These are phyloP conservation scores for Dasysyrphus albostriatus DNA, from an alignment of 2,888 invertebrate species.

Conservation along the genomic window DNA sequence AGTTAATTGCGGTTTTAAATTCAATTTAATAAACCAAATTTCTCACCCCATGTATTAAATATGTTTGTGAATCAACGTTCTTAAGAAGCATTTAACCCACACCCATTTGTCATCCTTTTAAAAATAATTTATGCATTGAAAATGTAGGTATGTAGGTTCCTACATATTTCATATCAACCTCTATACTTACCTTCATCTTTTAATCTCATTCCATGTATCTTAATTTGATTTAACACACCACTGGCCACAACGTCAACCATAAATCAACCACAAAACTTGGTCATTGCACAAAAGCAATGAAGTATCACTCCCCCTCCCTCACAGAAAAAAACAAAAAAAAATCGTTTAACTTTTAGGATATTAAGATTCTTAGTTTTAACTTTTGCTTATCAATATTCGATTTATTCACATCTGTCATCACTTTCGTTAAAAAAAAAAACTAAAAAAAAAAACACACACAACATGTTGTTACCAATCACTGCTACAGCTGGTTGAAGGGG, in stretches of 20 bases:
- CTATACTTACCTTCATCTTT: background rate
- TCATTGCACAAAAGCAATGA: conserved; percentile 32
- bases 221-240: conserved; percentile 56
- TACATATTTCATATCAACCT: background rate
- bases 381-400: conserved; percentile 36
- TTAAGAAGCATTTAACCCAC: background rate
- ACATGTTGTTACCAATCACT: conserved; percentile 83
- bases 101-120: background rate
- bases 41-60: background rate
- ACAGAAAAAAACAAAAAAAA: conserved; percentile 28
- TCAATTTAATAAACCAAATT: background rate
- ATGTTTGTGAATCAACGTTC: background rate
- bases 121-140: background rate
- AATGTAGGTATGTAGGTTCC: background rate
- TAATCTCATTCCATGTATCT: conserved; percentile 37
- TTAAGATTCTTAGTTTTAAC: conserved; percentile 18
- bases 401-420: conserved; percentile 68
- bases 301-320: background rate
- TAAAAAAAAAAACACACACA: conserved; percentile 15
- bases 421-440: conserved; percentile 13
- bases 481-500: conserved; percentile 92
- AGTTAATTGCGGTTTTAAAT: background rate
- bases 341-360: conserved; percentile 16
- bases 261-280: conserved; percentile 65
- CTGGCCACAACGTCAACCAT: conserved; percentile 52